Base-by-base conservation (phyloP, 2,888 invertebrate species). In the Diabrotica balteata region DNA sequence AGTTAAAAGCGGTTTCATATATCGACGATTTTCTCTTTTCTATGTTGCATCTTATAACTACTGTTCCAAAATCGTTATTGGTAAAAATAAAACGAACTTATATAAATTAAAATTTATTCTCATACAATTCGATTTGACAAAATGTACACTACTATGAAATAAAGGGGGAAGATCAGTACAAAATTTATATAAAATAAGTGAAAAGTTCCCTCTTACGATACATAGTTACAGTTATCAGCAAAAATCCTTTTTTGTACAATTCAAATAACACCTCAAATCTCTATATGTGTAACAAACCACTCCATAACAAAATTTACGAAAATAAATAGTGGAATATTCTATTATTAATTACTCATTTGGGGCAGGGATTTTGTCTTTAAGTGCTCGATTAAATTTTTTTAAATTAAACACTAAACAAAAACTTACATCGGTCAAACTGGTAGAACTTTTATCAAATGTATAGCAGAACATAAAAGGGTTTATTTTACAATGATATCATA, bases 101-200 rank as follows among this genome's bases (percentile, higher is more conserved):
- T 70, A 63, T 59, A 68, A 72, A 72, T 68, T 68, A 68, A 72
- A 70, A 65, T 72, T 70, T 72, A 70, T 68, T 70, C 69, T 67
- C 63, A 68, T 70, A 70, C 72, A 68, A 67, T 70, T 67, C 70
- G 68, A 69, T 72, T 66, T 52, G 72, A 72, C 57, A 68, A 72
- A 72, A 69, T 69, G 54, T 70, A 72, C 68, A 67, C 65, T 68
- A 64, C 66, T 43, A 69, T 53, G 63, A 67, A 72, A 72, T 69
- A 68, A 70, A 65, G 49, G 63, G 58, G 59, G 67, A 63, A 62
- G 54, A 65, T 62, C 69, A 68, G 72, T 72, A 72, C 63, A 72
- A 72, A 72, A 72, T 66, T 54, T 69, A 70, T 70, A 72, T 72
- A 72, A 72, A 72, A 72, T 69, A 72, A 72, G 63, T 61, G 64